Conservation (phyloP, 2,797 vertebrate genomes). For the Danio aesculapii region DNA sequence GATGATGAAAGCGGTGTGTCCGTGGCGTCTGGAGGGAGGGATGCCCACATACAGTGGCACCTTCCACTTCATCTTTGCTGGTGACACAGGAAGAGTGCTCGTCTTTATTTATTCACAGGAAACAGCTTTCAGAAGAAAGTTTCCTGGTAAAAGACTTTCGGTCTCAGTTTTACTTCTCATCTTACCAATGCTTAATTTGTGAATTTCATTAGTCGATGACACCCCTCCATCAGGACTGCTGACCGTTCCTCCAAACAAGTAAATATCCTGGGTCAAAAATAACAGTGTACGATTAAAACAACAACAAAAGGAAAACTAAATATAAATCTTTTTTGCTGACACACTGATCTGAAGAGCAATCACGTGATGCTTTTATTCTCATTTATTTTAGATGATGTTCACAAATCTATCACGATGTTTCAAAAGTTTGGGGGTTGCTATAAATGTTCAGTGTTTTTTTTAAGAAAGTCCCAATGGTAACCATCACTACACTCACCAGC, state of each 20-base stretch:
- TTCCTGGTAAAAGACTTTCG: neutral
- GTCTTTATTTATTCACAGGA: constrained; percentile 14
- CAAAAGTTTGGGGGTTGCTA: too few relatives aligned
- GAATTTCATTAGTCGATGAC: constrained; percentile 75
- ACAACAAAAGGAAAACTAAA: too few relatives aligned
- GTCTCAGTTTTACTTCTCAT: neutral
- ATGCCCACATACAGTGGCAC: constrained; percentile 81
- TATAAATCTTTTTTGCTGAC: too few relatives aligned
- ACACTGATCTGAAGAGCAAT: too few relatives aligned
- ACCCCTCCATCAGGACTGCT: constrained; percentile 62
- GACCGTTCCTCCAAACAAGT: constrained; percentile 77
- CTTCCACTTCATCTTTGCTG: constrained; percentile 85
- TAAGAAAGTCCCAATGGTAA: too few relatives aligned
- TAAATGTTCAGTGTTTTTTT: too few relatives aligned
- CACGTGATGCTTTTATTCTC: too few relatives aligned
- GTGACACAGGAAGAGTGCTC: constrained; percentile 26
- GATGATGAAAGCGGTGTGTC: constrained; percentile 79
- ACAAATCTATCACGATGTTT: too few relatives aligned
- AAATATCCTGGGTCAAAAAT: constrained; percentile 75
- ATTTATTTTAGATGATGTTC: too few relatives aligned
- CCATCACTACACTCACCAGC: too few relatives aligned
- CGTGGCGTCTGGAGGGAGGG: constrained; percentile 73
- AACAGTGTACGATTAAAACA: neutral
- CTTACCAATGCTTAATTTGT: constrained; percentile 81
- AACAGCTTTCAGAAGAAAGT: neutral